Conservation (phyloP, 37 sponge, comb jelly and placozoan species). For the Beroe ovata region DNA sequence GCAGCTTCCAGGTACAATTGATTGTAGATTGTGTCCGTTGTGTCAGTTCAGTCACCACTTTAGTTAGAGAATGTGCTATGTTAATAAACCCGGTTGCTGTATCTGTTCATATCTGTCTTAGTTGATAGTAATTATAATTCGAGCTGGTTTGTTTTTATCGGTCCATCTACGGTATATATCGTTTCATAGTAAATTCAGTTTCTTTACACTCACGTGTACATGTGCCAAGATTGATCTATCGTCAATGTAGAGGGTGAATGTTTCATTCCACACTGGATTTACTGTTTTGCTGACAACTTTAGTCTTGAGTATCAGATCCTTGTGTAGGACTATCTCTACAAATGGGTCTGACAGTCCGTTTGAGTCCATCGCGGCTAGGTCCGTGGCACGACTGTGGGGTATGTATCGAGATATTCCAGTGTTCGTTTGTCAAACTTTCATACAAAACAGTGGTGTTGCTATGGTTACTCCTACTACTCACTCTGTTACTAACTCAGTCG, state of each 20-base stretch:
- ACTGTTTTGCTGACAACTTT: constrained; percentile 7
- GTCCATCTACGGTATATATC: no score
- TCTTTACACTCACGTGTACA: neutral
- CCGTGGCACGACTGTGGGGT: constrained; percentile 1
- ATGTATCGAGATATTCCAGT: neutral
- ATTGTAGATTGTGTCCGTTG: no score
- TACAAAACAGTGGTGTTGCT: neutral
- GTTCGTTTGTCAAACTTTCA: neutral
- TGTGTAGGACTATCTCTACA: constrained; percentile 22
- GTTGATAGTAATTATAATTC: no score
- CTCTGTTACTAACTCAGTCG: no score
- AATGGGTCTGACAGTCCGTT: constrained; percentile 58
- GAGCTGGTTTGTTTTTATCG: no score
- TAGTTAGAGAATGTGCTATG: no score
- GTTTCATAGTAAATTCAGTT: no score
- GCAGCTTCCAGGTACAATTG: no score
- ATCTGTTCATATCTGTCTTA: no score
- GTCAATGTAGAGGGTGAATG: constrained; percentile 38
- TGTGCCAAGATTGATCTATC: constrained; percentile 35
- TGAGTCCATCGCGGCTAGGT: constrained; percentile 19
- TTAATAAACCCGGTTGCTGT: no score
- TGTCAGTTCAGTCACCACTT: no score
- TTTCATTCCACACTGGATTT: constrained; percentile 64
- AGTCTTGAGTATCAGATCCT: constrained; percentile 22
- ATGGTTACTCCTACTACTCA: no score